phyloP scores from a whole-genome alignment of 2,113 vertebrate species.

The Clarias gariepinus region DNA sequence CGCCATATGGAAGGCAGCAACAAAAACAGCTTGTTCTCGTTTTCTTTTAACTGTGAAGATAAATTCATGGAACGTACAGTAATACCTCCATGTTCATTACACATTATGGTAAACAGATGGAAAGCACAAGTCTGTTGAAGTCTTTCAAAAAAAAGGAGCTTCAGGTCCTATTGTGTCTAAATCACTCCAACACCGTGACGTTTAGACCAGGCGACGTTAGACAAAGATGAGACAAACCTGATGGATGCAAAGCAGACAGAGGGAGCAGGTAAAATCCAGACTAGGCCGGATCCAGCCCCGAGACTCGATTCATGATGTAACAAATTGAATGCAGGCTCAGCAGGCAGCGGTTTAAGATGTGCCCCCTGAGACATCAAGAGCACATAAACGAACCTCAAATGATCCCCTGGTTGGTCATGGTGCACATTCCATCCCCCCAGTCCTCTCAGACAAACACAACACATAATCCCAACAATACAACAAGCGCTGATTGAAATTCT shows the following conservation, averaged over 20 bases:
- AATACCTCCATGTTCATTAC: constrained; percentile 19
- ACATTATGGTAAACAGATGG: not conserved
- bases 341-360: constrained; percentile 65
- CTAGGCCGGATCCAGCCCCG: constrained; percentile 61
- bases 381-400: constrained; percentile 59
- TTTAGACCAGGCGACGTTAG: constrained; percentile 57
- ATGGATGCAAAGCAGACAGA: constrained; percentile 65
- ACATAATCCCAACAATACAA: constrained; percentile 43
- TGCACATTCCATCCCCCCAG: constrained; percentile 64
- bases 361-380: constrained; percentile 60
- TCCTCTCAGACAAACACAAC: constrained; percentile 55
- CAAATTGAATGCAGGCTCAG: constrained; percentile 60
- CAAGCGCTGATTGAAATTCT: constrained; percentile 70
- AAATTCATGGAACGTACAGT: not conserved
- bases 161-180: constrained; percentile 47
- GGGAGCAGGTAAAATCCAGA: constrained; percentile 64
- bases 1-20: constrained; percentile 51
- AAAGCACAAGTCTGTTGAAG: not conserved
- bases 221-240: constrained; percentile 68
- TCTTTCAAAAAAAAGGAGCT: not conserved
- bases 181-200: constrained; percentile 68
- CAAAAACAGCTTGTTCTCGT: constrained; percentile 28
- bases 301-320: constrained; percentile 45
- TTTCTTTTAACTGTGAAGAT: constrained; percentile 3
- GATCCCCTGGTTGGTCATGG: constrained; percentile 63